A percentile compares a stretch with the other conserved stretches of the same genome.
Evolutionary conservation across 2,888 invertebrate genomes (phyloP).

Genomic region (Gastracanthus pulcherrimus): DNA sequence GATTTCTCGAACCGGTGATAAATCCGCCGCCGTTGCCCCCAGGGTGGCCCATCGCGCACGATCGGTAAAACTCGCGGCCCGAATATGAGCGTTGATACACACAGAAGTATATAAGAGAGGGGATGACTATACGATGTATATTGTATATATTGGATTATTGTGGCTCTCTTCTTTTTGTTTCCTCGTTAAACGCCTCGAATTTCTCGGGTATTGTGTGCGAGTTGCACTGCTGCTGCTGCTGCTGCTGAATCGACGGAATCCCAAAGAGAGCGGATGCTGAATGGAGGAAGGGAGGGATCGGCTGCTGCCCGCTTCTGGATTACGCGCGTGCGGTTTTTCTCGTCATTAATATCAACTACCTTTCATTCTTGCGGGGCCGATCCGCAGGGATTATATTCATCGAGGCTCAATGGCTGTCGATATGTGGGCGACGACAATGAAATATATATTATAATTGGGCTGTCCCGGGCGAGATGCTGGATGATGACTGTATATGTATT

Average conservation of each 20-base stretch:
- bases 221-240: neutral
- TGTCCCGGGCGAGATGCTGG: neutral
- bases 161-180: slow-evolving; percentile 59
- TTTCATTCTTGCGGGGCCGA: slow-evolving; percentile 32
- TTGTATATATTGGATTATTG: slow-evolving; percentile 11
- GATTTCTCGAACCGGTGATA: slow-evolving; percentile 68
- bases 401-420: neutral
- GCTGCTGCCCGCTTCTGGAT: slow-evolving; percentile 51
- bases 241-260: slow-evolving; percentile 43
- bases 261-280: slow-evolving; percentile 2
- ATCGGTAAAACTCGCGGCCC: too few relatives aligned
- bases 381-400: slow-evolving; percentile 13
- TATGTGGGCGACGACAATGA: neutral
- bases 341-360: slow-evolving; percentile 49
- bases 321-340: slow-evolving; percentile 12
- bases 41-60: slow-evolving; percentile 6
- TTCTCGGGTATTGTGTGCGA: slow-evolving; percentile 10
- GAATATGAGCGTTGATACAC: too few relatives aligned
- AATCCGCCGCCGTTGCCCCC: slow-evolving; percentile 19
- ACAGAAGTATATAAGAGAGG: neutral
- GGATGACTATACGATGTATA: neutral
- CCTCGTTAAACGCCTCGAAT: slow-evolving; percentile 61
- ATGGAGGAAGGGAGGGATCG: slow-evolving; percentile 15
- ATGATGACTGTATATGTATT: neutral
- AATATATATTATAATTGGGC: slow-evolving; percentile 17